phyloP scores from a whole-genome alignment of 2,797 vertebrate species.

The Nothura maculosa region DNA sequence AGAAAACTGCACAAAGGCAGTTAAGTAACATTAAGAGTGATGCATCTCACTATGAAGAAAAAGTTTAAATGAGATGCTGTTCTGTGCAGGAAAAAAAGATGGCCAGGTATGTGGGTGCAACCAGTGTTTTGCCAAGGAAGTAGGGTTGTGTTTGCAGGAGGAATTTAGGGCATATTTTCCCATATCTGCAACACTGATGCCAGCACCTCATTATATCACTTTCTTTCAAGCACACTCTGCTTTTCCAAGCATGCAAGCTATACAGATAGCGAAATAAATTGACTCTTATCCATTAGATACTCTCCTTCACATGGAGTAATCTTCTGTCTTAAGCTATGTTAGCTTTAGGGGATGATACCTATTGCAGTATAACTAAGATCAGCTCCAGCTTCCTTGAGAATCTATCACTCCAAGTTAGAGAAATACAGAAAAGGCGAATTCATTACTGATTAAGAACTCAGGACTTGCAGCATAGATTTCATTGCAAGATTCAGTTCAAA shows the following conservation, averaged over 20 bases:
- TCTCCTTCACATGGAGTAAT: not conserved
- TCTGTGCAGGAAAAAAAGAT: not conserved
- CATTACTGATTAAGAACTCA: not conserved
- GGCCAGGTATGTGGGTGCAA: fast-evolving
- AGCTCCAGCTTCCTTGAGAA: not conserved
- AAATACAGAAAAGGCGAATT: not conserved
- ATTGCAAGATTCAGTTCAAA: not conserved
- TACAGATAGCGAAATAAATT: not conserved
- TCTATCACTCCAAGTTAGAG: not conserved
- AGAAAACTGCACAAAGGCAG: not conserved
- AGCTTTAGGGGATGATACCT: not conserved
- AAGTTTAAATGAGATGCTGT: not conserved
- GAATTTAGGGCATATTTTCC: not conserved
- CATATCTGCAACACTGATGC: not conserved
- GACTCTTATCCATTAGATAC: not conserved
- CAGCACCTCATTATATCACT: fast-evolving
- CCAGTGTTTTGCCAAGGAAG: not conserved
- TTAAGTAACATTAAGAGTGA: fast-evolving
- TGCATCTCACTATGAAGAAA: not conserved
- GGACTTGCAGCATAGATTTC: not conserved
- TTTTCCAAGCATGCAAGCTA: not conserved
- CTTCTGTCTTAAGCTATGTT: not conserved
- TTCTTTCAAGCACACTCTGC: not conserved
- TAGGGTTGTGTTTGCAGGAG: fast-evolving
- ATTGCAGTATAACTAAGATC: not conserved